Evolutionary conservation across 2,797 vertebrate species (phyloP), one percentile per base, ranked within the genome.

Genomic region (Peromyscus melanophrys): DNA sequence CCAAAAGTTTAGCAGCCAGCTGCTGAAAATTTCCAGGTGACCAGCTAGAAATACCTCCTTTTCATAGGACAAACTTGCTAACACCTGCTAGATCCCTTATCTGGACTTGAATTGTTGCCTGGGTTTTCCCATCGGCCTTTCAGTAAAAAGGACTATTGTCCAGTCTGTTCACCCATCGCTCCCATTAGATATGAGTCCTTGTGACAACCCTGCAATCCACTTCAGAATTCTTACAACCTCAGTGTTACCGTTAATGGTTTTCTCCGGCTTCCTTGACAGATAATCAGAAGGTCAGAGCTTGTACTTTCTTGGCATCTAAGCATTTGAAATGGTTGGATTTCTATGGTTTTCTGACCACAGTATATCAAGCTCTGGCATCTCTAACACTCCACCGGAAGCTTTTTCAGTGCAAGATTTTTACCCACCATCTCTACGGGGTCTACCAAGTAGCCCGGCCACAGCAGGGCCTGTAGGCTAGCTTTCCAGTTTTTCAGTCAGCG

Each of bases 251-350:
- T 4, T 81, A 89, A 80, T 25, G 14, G 5, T 40, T 94, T 91
- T 92, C 25, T 93, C 92, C 85, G 63, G n/a, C 85, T 97, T 97
- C 85, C 63, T 92, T 96, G 67, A 59, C 92, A 87, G 81, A 71
- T 76, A 96, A 95, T 82, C 61, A 92, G 52, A 75, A 71, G 76
- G 73, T 82, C 77, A 92, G 77, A 96, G 89, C 71, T 81, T 95
- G 25, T 13, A 31, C 57, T 96, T 92, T 94, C 14, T 84, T 73
- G n/a, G 52, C 80, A 57, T 76, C 23, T 61, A 93, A 4, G 17
- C 46, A 23, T 87, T 87, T 46, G 84, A 59, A 63, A 84, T 81
- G 84, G 80, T 92, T 92, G 86, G 89, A 83, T 69, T 94, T 92
- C 43, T 92, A 14, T 29, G 76, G 69, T 76, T 95, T 96, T 76